A percentile compares a stretch with the other conserved stretches of the same genome.
These are phyloP conservation scores for Drymonia ruficornis DNA, from an alignment of 2,888 invertebrate species.

Conservation along the genomic window DNA sequence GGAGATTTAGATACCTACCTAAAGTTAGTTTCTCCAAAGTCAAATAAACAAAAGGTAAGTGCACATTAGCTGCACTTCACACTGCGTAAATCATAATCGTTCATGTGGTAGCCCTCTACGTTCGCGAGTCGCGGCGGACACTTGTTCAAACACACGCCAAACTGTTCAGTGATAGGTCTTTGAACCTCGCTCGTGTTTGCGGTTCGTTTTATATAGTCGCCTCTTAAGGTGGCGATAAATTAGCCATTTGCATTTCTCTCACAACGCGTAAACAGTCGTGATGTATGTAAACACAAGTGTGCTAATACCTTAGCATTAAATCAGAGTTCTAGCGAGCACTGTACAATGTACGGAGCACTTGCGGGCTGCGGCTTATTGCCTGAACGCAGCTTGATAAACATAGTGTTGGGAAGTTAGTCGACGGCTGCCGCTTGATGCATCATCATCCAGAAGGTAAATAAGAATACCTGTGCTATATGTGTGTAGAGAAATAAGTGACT, in stretches of 20 bases:
- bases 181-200: conserved; percentile 77
- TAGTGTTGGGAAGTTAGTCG: conserved; percentile 17
- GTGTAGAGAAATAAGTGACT: too few relatives aligned
- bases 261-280: conserved; percentile 68
- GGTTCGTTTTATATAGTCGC: conserved; percentile 78
- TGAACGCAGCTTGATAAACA: conserved; percentile 8
- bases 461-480: too few relatives aligned
- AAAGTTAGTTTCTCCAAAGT: too few relatives aligned
- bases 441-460: background rate
- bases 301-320: conserved; percentile 61
- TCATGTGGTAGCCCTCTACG: conserved; percentile 51
- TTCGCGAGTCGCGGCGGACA: conserved; percentile 63
- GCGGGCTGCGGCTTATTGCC: conserved; percentile 22
- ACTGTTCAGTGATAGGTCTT: conserved; percentile 78
- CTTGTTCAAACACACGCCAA: conserved; percentile 77
- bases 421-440: background rate
- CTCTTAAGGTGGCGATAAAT: conserved; percentile 80
- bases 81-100: conserved; percentile 32
- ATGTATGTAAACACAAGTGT: conserved; percentile 68
- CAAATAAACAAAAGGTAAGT: conserved; percentile 5
- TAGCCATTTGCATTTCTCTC: conserved; percentile 79
- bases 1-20: too few relatives aligned
- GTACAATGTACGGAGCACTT: conserved; percentile 30
- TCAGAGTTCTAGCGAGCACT: conserved; percentile 40
- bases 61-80: conserved; percentile 13